These are phyloP conservation scores for Sapajus apella DNA, from an alignment of 2,113 vertebrate genomes.

Conservation along the genomic window DNA sequence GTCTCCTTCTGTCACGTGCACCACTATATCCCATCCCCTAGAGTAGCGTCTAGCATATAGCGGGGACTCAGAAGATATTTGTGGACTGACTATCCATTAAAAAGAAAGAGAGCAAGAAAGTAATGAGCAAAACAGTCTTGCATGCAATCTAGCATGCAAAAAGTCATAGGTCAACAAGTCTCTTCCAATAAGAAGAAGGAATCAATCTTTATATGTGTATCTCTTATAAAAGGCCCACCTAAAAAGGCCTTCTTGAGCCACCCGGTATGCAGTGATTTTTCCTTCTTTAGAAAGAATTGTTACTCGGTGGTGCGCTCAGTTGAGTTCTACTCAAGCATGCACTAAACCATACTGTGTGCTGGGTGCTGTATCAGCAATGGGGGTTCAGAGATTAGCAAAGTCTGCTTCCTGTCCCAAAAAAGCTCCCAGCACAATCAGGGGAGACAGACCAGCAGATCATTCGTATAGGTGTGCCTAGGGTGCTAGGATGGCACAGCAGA, in stretches of 20 bases:
- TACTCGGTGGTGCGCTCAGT: neutral
- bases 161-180: neutral
- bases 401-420: neutral
- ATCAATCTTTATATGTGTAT: neutral
- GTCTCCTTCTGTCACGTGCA: neutral
- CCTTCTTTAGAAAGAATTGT: neutral
- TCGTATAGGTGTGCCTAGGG: neutral
- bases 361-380: neutral
- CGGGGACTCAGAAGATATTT: neutral
- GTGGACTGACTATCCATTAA: neutral
- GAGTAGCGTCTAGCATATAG: neutral
- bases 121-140: neutral
- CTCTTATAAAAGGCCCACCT: neutral
- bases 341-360: neutral
- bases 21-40: neutral
- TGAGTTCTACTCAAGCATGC: neutral
- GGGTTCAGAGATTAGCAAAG: neutral
- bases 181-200: neutral
- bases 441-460: neutral
- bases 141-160: neutral
- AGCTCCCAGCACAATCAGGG: fast-evolving
- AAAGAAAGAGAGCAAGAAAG: neutral
- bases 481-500: neutral
- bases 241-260: neutral
- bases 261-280: neutral